Evolutionary conservation across 2,797 vertebrate species (phyloP).

Genomic region (Bufotes viridis): DNA sequence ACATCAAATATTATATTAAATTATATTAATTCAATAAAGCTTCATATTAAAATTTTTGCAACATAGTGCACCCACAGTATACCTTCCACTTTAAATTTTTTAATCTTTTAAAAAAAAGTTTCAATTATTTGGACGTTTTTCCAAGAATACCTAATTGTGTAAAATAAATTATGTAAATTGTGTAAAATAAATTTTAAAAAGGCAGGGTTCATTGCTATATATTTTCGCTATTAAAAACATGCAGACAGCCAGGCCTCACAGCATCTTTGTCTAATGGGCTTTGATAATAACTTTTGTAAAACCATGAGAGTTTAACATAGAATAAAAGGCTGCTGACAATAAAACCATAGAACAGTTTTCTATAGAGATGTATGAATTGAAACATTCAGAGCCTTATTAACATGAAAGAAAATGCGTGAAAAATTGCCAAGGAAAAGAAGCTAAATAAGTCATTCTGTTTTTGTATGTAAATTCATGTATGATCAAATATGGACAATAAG

Average conservation of each 20-base stretch:
- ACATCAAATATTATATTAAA: no score
- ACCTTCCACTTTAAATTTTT: no score
- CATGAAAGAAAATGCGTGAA: constrained; percentile 39
- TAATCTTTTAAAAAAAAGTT: not conserved
- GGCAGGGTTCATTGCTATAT: not conserved
- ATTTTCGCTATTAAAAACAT: not conserved
- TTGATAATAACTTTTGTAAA: constrained; percentile 30
- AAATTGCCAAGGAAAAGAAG: constrained; percentile 36
- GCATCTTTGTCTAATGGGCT: constrained; percentile 7
- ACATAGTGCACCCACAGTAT: no score
- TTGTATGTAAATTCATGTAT: not conserved
- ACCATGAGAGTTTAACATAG: constrained; percentile 14
- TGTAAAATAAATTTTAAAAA: not conserved
- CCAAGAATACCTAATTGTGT: not conserved
- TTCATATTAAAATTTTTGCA: no score
- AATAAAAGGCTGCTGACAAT: constrained; percentile 17
- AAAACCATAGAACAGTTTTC: constrained; percentile 27
- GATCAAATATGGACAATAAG: not conserved
- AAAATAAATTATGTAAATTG: not conserved
- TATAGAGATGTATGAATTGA: constrained; percentile 41
- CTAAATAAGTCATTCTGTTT: constrained; percentile 26
- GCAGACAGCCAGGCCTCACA: not conserved
- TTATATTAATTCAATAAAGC: no score
- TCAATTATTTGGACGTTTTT: not conserved
- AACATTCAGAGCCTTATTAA: constrained; percentile 35